Percentiles rank a stretch among this genome's conserved stretches.
Conservation (phyloP, 2,113 vertebrate species). For the Siniperca chuatsi region DNA sequence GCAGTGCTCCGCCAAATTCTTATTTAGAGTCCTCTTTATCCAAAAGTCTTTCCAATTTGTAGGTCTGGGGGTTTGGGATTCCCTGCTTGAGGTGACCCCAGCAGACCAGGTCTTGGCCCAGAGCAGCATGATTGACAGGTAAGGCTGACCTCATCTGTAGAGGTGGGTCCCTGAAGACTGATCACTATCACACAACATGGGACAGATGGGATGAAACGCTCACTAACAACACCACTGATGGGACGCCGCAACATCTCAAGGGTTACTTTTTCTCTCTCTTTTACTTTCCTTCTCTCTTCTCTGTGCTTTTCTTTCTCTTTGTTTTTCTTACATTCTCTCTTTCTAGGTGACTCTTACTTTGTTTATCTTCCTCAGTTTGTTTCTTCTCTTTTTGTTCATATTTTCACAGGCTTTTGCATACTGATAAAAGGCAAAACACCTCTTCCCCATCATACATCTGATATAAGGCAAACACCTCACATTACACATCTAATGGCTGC, state of each 20-base stretch:
- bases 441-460: conserved; percentile 2
- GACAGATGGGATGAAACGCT: conserved; percentile 72
- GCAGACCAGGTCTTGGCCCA: conserved; percentile 48
- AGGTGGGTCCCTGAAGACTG: conserved; percentile 77
- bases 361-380: not conserved
- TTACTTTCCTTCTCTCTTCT: not conserved
- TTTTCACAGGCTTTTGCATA: not conserved
- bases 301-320: not conserved
- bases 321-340: not conserved
- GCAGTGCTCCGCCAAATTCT: conserved; percentile 17
- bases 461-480: not conserved
- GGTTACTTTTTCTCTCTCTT: conserved; percentile 25
- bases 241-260: conserved; percentile 50
- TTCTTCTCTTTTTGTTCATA: not conserved
- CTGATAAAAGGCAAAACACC: not conserved
- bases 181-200: conserved; percentile 76
- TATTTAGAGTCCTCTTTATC: conserved; percentile 28
- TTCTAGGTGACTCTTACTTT: not conserved
- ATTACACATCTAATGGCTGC: conserved; percentile 8
- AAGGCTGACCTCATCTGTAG: conserved; percentile 77
- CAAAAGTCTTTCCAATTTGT: conserved; percentile 48
- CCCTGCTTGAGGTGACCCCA: conserved; percentile 69
- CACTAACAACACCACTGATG: conserved; percentile 62
- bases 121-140: conserved; percentile 77
- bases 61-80: conserved; percentile 57